These are phyloP conservation scores for Pachydiplax longipennis DNA, from an alignment of 2,888 invertebrate species.

Conservation along the genomic window DNA sequence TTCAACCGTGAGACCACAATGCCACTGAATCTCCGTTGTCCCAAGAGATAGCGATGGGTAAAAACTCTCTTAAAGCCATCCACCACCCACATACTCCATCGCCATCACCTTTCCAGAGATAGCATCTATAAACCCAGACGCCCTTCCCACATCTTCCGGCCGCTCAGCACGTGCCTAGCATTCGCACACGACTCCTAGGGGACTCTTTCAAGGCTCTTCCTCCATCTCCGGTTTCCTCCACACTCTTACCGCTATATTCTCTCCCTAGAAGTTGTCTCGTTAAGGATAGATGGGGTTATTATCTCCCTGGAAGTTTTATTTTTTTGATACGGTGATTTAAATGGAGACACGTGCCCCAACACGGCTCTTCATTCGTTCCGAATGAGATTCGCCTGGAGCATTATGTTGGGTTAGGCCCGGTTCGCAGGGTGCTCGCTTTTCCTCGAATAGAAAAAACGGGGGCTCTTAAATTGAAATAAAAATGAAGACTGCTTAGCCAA, in stretches of 20 bases:
- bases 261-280: background rate
- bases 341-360: background rate
- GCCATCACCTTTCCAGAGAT: background rate
- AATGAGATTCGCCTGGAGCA: no score
- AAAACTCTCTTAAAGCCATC: background rate
- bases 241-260: background rate
- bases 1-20: background rate
- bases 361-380: background rate
- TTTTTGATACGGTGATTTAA: background rate
- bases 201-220: background rate
- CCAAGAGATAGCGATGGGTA: background rate
- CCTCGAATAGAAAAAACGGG: no score
- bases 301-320: background rate
- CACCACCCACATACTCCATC: background rate
- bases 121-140: background rate
- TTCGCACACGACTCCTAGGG: background rate
- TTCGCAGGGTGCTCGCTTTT: no score
- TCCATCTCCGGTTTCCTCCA: background rate
- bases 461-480: no score
- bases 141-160: background rate
- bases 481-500: no score
- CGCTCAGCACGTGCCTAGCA: constrained; percentile 28
- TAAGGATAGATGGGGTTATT: background rate
- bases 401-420: no score
- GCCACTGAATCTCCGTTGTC: background rate